Conservation (phyloP, 2,113 vertebrate genomes). For the Microtus oregoni region DNA sequence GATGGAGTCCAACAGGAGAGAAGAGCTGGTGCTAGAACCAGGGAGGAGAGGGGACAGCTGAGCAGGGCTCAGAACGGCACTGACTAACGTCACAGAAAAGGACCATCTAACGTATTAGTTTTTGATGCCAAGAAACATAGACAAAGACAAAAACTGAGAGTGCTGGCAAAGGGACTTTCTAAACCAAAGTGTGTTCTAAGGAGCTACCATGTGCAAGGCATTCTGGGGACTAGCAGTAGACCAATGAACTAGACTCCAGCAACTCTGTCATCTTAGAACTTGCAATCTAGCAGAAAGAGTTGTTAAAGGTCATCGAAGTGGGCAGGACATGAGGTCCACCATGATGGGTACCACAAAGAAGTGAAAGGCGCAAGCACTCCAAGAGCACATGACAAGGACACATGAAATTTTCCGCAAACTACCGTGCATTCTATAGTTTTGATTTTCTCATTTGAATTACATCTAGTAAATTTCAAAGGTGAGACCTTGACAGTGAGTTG, state of each 20-base stretch:
- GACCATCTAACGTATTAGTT: not conserved
- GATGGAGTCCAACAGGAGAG: not conserved
- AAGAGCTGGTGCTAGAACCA: not conserved
- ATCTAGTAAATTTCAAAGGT: not conserved
- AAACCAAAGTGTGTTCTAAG: not conserved
- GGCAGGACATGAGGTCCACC: too few relatives aligned
- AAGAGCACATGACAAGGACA: not conserved
- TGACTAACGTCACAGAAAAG: too few relatives aligned
- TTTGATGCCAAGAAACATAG: not conserved
- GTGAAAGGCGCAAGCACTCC: not conserved
- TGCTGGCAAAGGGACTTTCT: not conserved
- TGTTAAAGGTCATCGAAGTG: too few relatives aligned
- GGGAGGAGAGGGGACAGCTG: not conserved
- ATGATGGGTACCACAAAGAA: not conserved
- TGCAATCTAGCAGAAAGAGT: not conserved
- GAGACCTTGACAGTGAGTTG: not conserved
- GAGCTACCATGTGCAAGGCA: not conserved
- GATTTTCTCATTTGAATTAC: constrained; percentile 10
- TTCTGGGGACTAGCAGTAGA: not conserved
- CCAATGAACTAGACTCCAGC: not conserved
- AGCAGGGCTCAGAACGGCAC: not conserved
- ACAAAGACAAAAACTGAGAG: not conserved
- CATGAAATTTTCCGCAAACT: not conserved
- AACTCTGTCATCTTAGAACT: not conserved
- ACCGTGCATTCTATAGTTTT: not conserved